These are phyloP conservation scores for Heterochromis multidens DNA, from an alignment of 2,113 vertebrate genomes.

Conservation along the genomic window DNA sequence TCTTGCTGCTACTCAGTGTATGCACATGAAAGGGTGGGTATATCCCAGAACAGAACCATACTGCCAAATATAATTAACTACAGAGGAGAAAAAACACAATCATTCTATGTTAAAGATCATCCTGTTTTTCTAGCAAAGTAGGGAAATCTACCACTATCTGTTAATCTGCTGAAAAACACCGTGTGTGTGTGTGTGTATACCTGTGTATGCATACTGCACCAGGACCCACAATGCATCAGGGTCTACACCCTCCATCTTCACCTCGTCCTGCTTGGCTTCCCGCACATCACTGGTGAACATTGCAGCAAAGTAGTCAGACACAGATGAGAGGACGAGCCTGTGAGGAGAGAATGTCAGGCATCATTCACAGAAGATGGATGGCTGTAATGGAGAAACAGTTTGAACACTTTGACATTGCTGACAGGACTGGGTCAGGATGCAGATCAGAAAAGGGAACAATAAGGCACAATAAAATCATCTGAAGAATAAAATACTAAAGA, in stretches of 20 bases:
- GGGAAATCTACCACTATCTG: not conserved
- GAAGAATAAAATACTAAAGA: not conserved
- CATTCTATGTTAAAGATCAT: not conserved
- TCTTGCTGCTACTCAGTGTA: not conserved
- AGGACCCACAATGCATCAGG: slow-evolving; percentile 95
- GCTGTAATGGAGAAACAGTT: slow-evolving; percentile 23
- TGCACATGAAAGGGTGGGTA: not conserved
- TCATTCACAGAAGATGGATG: slow-evolving; percentile 28
- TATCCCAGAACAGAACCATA: not conserved
- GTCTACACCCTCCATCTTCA: slow-evolving; percentile 98
- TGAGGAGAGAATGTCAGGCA: slow-evolving; percentile 18
- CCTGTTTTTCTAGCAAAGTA: not conserved
- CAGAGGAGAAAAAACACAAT: not conserved
- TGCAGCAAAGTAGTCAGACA: slow-evolving; percentile 98
- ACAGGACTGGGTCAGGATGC: not conserved
- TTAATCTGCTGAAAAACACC: not conserved
- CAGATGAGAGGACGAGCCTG: slow-evolving; percentile 94
- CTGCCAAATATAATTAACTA: not conserved
- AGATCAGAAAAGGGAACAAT: not conserved
- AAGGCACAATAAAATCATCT: not conserved
- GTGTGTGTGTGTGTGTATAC: slow-evolving; percentile 5
- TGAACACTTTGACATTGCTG: slow-evolving; percentile 15
- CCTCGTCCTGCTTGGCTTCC: slow-evolving; percentile 96
- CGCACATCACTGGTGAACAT: slow-evolving; percentile 98
- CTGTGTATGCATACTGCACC: slow-evolving; percentile 93